Evolutionary conservation across 92 coral and sea anemone species (phyloP).

Genomic region (Metridium senile): DNA sequence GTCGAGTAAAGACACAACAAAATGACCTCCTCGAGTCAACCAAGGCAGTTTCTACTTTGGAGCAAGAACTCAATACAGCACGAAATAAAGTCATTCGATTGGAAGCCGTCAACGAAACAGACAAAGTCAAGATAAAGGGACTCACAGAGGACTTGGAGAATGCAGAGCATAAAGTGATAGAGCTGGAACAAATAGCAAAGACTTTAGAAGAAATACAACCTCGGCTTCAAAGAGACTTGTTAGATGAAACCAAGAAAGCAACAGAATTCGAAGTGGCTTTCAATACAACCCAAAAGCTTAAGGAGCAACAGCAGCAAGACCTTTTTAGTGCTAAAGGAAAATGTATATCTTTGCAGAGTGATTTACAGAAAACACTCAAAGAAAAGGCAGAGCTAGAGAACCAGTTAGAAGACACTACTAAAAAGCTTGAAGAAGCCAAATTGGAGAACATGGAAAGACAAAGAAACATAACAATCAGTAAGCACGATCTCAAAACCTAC

Average conservation of each 20-base stretch:
- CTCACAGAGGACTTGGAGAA: constrained; percentile 62
- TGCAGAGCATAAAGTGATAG: constrained; percentile 58
- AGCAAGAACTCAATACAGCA: constrained; percentile 75
- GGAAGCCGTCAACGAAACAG: constrained; percentile 66
- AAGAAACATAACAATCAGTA: constrained; percentile 47
- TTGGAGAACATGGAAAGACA: constrained; percentile 41
- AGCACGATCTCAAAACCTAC: constrained; percentile 48
- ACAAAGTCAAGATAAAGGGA: constrained; percentile 56
- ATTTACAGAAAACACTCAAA: constrained; percentile 59
- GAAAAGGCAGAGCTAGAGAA: constrained; percentile 62
- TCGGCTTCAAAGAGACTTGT: constrained; percentile 65
- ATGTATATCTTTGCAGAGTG: constrained; percentile 48
- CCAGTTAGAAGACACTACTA: constrained; percentile 67
- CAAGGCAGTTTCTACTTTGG: constrained; percentile 61
- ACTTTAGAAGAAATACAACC: constrained; percentile 57
- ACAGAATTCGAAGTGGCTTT: constrained; percentile 76
- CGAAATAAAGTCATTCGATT: constrained; percentile 69
- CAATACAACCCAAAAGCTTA: constrained; percentile 58
- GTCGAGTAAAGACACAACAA: constrained; percentile 67
- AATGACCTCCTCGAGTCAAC: constrained; percentile 66
- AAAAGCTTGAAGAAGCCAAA: constrained; percentile 52
- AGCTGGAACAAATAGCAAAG: constrained; percentile 57
- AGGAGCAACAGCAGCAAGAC: constrained; percentile 64
- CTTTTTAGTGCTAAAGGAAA: constrained; percentile 52
- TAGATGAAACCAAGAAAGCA: constrained; percentile 74